A percentile compares a stretch with the other conserved stretches of the same genome.
phyloP scores from a whole-genome alignment of 2,888 invertebrate species.

The Thelaira solivaga region DNA sequence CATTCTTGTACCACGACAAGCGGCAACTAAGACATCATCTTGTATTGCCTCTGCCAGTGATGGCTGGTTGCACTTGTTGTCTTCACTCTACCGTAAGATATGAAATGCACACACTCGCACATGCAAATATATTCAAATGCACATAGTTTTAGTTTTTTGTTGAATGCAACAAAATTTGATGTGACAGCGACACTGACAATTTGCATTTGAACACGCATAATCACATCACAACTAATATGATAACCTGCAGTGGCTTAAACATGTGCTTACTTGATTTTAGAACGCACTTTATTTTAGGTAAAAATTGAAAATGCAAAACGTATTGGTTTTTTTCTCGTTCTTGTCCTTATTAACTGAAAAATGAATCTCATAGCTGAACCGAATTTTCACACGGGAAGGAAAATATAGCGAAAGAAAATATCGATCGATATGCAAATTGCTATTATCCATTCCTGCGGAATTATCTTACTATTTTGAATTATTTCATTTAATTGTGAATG shows the following conservation, averaged over 20 bases:
- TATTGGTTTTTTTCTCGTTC: too few relatives aligned
- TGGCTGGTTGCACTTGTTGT: constrained; percentile 63
- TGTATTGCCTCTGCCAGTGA: constrained; percentile 60
- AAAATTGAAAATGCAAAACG: too few relatives aligned
- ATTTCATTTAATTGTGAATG: too few relatives aligned
- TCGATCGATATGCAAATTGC: too few relatives aligned
- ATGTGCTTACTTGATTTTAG: background rate
- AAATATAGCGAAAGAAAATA: too few relatives aligned
- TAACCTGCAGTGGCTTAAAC: constrained; percentile 6
- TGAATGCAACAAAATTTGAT: constrained; percentile 56
- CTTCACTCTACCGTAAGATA: constrained; percentile 62
- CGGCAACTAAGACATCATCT: constrained; percentile 56
- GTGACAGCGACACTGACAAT: constrained; percentile 63
- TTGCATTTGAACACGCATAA: constrained; percentile 60
- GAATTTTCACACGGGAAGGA: too few relatives aligned
- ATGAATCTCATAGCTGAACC: too few relatives aligned
- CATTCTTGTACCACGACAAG: constrained; percentile 50
- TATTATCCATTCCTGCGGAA: too few relatives aligned
- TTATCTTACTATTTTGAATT: too few relatives aligned
- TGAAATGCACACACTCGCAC: constrained; percentile 28
- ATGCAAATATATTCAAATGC: background rate
- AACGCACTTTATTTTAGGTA: too few relatives aligned
- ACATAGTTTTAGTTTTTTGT: constrained; percentile 30
- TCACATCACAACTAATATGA: constrained; percentile 59
- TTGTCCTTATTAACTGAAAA: too few relatives aligned